Conservation (phyloP, 1,140 invertebrate species). For the Portunus trituberculatus region DNA sequence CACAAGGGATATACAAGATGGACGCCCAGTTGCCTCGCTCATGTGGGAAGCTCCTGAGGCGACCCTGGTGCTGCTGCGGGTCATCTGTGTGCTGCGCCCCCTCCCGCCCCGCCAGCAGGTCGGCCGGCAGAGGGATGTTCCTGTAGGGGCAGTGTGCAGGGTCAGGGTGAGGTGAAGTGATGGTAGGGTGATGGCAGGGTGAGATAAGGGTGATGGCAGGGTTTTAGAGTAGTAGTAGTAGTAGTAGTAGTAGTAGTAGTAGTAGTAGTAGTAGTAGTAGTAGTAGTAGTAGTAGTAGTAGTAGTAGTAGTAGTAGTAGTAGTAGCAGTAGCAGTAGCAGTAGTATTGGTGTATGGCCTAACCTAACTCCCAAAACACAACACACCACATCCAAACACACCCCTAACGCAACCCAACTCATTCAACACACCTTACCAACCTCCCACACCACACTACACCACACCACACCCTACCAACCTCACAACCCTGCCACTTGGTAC, state of each 20-base stretch:
- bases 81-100: constrained; percentile 81
- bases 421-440: too few species aligned
- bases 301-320: neutral
- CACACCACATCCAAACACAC: too few species aligned
- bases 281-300: neutral
- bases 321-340: too few species aligned
- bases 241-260: too few species aligned
- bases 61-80: constrained; percentile 84
- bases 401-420: too few species aligned
- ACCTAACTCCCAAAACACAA: too few species aligned
- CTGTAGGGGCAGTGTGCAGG: neutral
- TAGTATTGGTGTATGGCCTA: too few species aligned
- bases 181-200: too few species aligned
- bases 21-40: constrained; percentile 91
- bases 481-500: too few species aligned
- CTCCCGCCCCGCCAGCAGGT: constrained; percentile 51
- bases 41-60: constrained; percentile 87
- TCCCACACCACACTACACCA: too few species aligned
- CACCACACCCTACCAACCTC: too few species aligned
- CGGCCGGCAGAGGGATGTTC: constrained; percentile 61
- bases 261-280: neutral
- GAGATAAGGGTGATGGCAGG: neutral
- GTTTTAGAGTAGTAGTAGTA: constrained; percentile 25
- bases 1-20: constrained; percentile 87
- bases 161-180: too few species aligned